Evolutionary conservation across 2,113 vertebrate species (phyloP).

Genomic region (Oreotrochilus melanogaster): DNA sequence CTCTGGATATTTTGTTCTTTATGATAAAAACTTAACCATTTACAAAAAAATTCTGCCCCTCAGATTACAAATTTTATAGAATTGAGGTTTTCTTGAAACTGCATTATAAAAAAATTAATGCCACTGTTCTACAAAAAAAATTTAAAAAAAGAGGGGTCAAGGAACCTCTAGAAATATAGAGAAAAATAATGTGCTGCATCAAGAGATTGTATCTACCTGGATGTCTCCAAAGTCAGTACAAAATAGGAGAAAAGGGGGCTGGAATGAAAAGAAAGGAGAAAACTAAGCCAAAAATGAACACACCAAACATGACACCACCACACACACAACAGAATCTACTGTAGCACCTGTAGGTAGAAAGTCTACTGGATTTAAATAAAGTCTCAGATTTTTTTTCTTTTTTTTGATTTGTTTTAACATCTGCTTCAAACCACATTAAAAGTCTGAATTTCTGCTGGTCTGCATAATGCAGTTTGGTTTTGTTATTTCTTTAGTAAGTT

Average conservation of each 20-base stretch:
- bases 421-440: neutral
- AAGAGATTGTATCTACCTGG: neutral
- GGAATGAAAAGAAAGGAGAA: neutral
- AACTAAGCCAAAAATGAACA: neutral
- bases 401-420: neutral
- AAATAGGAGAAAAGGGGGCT: neutral
- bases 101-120: conserved; percentile 15
- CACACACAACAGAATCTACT: neutral
- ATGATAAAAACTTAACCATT: conserved; percentile 75
- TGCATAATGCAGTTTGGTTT: conserved; percentile 43
- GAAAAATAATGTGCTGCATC: conserved; percentile 29
- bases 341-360: conserved; percentile 69
- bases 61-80: conserved; percentile 61
- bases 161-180: neutral
- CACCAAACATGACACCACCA: conserved; percentile 17
- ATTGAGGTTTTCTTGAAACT: conserved; percentile 38
- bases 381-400: neutral
- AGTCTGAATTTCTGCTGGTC: neutral
- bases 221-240: conserved; percentile 51
- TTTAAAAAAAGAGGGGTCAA: neutral
- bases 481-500: neutral
- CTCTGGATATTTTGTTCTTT: conserved; percentile 70
- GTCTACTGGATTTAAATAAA: conserved; percentile 42
- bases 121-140: neutral
- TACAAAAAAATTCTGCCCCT: conserved; percentile 62